Conservation (phyloP, 53 echinoderm and acorn worm species). For the Arbacia lixula region DNA sequence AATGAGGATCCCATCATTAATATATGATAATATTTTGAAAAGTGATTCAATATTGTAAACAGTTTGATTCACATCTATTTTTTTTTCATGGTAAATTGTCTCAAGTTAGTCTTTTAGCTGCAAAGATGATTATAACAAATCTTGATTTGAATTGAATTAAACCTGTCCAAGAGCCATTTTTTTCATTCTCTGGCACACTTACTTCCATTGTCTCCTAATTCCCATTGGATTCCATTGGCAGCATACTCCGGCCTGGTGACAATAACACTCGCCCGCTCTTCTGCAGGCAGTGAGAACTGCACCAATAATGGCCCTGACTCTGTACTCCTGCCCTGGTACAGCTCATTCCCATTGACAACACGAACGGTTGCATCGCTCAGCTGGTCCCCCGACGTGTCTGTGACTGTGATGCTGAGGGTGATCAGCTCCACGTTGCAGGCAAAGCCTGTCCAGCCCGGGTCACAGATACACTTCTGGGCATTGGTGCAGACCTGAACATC, state of each 20-base stretch:
- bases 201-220: slow-evolving; percentile 16
- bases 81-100: no score
- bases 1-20: no score
- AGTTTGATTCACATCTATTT: no score
- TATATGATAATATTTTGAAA: no score
- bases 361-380: background rate
- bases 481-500: slow-evolving; percentile 20
- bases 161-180: no score
- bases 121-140: no score
- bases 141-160: no score
- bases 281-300: background rate
- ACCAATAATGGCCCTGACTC: background rate
- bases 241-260: slow-evolving; percentile 23
- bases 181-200: no score
- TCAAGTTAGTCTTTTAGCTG: no score
- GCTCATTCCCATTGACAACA: background rate
- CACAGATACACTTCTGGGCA: background rate
- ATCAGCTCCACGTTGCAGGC: background rate
- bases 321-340: background rate
- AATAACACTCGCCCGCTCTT: background rate
- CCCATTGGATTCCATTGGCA: slow-evolving; percentile 21
- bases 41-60: no score
- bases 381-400: background rate
- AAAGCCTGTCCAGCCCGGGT: slow-evolving; percentile 17
- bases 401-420: background rate